phyloP scores from a whole-genome alignment of 2,888 invertebrate species.

The Ophion ellenae region DNA sequence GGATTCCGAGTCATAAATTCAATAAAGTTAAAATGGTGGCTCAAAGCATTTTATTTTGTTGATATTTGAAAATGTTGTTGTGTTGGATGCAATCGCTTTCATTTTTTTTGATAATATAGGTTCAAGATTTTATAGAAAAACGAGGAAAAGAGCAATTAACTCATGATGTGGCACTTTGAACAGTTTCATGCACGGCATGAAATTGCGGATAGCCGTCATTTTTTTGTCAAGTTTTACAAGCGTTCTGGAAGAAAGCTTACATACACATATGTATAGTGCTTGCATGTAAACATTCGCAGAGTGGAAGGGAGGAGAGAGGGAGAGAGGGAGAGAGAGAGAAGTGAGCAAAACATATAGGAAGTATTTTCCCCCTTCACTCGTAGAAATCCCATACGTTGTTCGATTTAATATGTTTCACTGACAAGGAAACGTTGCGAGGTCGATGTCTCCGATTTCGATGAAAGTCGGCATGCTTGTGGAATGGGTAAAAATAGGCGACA shows the following conservation, averaged over 20 bases:
- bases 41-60: too few species aligned
- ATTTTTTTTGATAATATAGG: neutral
- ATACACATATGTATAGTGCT: neutral
- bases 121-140: neutral
- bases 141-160: neutral
- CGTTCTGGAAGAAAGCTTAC: neutral
- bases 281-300: neutral
- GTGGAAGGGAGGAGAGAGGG: neutral
- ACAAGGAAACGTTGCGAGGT: too few species aligned
- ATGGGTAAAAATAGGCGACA: too few species aligned
- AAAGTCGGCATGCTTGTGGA: too few species aligned
- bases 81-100: too few species aligned
- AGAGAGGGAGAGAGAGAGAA: neutral
- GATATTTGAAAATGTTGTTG: too few species aligned
- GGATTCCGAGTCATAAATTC: too few species aligned
- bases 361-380: slow-evolving; percentile 14
- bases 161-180: neutral
- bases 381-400: slow-evolving; percentile 51
- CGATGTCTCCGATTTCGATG: too few species aligned
- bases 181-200: neutral
- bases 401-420: slow-evolving; percentile 54
- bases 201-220: slow-evolving; percentile 1
- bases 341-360: neutral
- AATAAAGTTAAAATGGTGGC: too few species aligned
- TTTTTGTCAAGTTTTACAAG: slow-evolving; percentile 27